These are phyloP conservation scores for Sphaerodactylus townsendi DNA, from an alignment of 2,113 vertebrate genomes.

Conservation along the genomic window DNA sequence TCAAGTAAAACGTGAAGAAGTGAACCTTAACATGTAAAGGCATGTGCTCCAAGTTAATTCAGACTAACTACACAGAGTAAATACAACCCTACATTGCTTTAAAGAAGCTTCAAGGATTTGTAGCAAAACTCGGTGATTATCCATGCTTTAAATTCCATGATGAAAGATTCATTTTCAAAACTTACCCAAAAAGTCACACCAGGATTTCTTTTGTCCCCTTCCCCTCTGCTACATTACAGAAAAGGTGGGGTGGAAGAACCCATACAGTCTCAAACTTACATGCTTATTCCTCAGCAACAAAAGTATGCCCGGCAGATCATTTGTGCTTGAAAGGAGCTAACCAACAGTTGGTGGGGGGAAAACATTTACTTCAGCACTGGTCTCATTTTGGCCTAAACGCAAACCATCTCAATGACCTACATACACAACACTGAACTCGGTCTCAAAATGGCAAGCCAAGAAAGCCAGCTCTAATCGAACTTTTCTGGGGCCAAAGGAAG, in stretches of 20 bases:
- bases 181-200: background rate
- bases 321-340: constrained; percentile 13
- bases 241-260: background rate
- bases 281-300: background rate
- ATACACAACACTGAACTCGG: background rate
- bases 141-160: background rate
- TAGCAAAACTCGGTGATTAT: background rate
- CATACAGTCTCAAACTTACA: background rate
- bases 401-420: constrained; percentile 27
- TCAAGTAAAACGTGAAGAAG: background rate
- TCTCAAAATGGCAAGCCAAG: background rate
- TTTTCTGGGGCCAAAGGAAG: background rate
- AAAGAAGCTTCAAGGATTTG: background rate
- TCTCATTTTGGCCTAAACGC: constrained; percentile 41
- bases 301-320: background rate
- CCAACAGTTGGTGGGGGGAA: background rate
- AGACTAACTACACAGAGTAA: background rate
- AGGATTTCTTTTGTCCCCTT: background rate
- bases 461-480: background rate
- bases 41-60: background rate
- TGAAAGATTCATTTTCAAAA: background rate
- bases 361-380: background rate
- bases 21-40: background rate
- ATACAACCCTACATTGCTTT: background rate
- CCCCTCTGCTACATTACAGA: background rate